Conservation (phyloP, 2,797 vertebrate species). For the Pseudotriccus pelzelni region DNA sequence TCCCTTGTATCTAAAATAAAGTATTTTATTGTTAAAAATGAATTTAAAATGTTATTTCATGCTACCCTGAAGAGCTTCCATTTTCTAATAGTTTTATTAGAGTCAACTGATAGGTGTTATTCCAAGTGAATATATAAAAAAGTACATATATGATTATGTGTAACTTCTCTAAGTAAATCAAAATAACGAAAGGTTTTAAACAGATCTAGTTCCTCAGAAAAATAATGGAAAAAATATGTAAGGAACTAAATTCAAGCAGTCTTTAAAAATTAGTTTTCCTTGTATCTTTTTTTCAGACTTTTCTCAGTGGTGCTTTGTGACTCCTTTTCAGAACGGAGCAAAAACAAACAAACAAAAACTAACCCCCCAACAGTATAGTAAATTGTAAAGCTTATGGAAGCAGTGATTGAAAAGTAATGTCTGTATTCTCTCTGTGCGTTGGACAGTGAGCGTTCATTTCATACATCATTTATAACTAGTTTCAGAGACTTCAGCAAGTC, state of each 20-base stretch:
- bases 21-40: neutral
- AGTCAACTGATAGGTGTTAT: neutral
- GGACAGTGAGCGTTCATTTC: constrained; percentile 1
- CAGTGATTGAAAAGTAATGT: neutral
- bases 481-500: neutral
- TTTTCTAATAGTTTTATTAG: neutral
- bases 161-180: neutral
- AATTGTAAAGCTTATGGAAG: neutral
- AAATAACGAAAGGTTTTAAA: neutral
- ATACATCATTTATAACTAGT: constrained; percentile 13
- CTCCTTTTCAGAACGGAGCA: neutral
- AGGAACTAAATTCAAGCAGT: neutral
- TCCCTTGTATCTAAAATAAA: neutral
- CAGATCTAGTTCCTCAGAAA: neutral
- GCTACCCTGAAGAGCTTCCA: neutral
- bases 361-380: neutral
- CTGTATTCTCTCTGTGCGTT: neutral
- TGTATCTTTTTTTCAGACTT: neutral
- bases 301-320: neutral
- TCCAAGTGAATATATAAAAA: neutral
- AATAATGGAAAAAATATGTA: neutral
- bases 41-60: neutral
- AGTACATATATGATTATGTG: neutral
- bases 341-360: neutral
- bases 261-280: neutral